Evolutionary conservation across 2,797 vertebrate species (phyloP).

Genomic region (Propithecus perrieri): DNA sequence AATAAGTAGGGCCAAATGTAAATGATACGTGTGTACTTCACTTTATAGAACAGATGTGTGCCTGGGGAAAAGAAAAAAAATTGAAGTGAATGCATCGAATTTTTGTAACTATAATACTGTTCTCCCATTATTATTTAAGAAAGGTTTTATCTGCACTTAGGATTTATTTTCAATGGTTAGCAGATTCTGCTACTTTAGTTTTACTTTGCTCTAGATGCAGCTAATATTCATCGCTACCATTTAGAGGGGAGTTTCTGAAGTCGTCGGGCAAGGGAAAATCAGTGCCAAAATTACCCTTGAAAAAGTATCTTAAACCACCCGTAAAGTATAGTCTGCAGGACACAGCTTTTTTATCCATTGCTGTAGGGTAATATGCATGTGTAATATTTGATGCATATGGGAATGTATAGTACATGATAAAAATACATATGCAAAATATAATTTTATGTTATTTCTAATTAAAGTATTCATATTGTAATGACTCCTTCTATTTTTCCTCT

Average conservation of each 20-base stretch:
- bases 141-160: conserved; percentile 40
- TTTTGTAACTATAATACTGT: conserved; percentile 10
- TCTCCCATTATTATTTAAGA: neutral
- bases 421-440: conserved; percentile 7
- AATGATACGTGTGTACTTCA: neutral
- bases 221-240: neutral
- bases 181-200: conserved; percentile 47
- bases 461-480: conserved; percentile 14
- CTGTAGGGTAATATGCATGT: neutral
- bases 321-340: neutral
- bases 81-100: neutral
- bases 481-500: neutral
- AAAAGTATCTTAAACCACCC: neutral
- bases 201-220: conserved; percentile 33
- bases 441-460: conserved; percentile 23
- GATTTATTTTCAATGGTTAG: conserved; percentile 34
- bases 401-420: neutral
- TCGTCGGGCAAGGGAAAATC: conserved; percentile 6
- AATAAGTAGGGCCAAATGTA: conserved; percentile 52
- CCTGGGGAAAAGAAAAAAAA: neutral
- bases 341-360: neutral
- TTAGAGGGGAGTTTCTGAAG: conserved; percentile 26
- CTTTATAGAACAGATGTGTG: conserved; percentile 35
- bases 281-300: conserved; percentile 26
- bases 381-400: neutral